Evolutionary conservation across 2,113 vertebrate species (phyloP), one percentile per base, ranked within the genome.

Genomic region (Pampusana beccarii): DNA sequence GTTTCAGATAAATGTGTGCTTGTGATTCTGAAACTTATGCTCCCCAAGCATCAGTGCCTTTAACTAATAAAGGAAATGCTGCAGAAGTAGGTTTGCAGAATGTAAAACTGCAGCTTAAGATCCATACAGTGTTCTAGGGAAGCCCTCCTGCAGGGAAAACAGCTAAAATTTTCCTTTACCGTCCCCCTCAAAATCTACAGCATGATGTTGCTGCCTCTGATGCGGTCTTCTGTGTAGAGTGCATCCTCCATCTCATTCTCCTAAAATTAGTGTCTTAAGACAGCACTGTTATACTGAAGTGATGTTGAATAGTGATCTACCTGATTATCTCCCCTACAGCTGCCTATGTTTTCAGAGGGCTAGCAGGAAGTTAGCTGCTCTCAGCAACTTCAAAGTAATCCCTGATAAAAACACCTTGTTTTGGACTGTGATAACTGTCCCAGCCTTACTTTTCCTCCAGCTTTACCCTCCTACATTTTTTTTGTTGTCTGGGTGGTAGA

Each of bases 51-150:
- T n/a, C 64, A 70, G 10, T 60, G 53, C 42, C 14, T 78, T 79
- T 72, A 87, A 87, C 20, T 40, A 48, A 61, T 44, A 60, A 54
- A 93, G n/a, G 19, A 88, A 93, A 94, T 62, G 4, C 65, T 90
- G 44, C 48, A 74, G n/a, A 91, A 92, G 21, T 83, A 86, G 24
- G 28, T 40, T 66, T 95, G 53, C 80, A 93, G 53, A 84, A 94
- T 38, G 42, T 50, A 85, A 87, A 91, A 67, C 26, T 87, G n/a
- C 42, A 79, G 42, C 15, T 91, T 58, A 84, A 57, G 28, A 89
- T 42, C 12, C 40, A 60, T 64, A 81, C 83, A 89, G 34, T 38
- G 2, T 58, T 77, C 25, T 77, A 78, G n/a, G 54, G 11, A 94
- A 89, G 18, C 40, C 24, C 50, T 94, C 33, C 62, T 75, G 14